Evolutionary conservation across 2,888 invertebrate genomes (phyloP), one percentile per base, ranked within the genome.

Genomic region (Geotrupes spiniger): DNA sequence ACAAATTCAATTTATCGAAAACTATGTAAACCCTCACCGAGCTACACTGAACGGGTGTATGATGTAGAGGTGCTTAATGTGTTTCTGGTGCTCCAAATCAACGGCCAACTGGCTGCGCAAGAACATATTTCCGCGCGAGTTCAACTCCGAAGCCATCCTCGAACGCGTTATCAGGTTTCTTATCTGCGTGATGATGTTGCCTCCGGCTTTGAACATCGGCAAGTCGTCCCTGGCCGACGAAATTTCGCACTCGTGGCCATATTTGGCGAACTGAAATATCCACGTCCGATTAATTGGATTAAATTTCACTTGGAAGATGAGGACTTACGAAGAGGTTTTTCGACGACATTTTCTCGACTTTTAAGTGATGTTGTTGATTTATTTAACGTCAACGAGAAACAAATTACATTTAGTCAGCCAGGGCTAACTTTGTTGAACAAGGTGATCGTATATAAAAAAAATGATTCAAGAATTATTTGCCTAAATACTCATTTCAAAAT

Each of bases 41-140:
- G 71, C 59, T 15, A 59, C 55, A 51, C 74, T 74, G n/a, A 72
- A 73, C 0, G 74, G 75, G 60, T 75, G 72, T 38, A 75, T 65
- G 62, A 71, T 71, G 15, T 59, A 63, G 0, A 62, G 64, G 51
- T 69, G 59, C 14, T 58, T 59, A 1, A 73, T 52, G 37, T 75
- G 74, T 11, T 64, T 60, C 8, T 50, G 60, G 40, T 70, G 71
- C 56, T 75, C 74, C 27, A 61, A 63, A 46, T 65, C 65, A 14
- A 74, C 63, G 1, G 67, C 65, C 1, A 63, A 63, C 4, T 63
- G 61, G 44, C 74, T 74, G 10, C 68, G 64, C 9, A 73, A 62
- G 50, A 63, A 65, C 49, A 63, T 65, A 11, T 55, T 61, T 2
- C 71, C 66, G 15, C 57, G 60, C 16, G 63, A 65, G 57, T 68